Conservation (phyloP, 2,113 vertebrate genomes). For the Pungitius pungitius region DNA sequence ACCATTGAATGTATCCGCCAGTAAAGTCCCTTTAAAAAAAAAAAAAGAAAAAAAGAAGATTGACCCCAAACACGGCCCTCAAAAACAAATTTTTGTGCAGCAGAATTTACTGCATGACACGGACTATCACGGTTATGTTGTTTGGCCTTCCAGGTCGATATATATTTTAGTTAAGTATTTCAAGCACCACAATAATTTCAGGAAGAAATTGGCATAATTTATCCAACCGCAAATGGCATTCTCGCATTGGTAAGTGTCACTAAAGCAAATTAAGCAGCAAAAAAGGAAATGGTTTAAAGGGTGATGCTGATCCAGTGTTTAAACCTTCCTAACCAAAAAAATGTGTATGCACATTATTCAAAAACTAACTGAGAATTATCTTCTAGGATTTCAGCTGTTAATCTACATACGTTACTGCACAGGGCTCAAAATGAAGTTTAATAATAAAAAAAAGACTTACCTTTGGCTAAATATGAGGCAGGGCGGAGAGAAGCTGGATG, state of each 20-base stretch:
- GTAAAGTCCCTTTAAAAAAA: background rate
- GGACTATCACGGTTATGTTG: background rate
- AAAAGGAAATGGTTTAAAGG: background rate
- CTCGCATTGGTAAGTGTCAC: background rate
- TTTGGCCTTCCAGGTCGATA: background rate
- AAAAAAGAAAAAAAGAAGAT: slow-evolving; percentile 14
- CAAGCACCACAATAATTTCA: background rate
- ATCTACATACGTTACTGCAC: slow-evolving; percentile 59
- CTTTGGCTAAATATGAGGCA: slow-evolving; percentile 71
- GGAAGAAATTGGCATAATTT: background rate
- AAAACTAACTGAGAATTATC: background rate
- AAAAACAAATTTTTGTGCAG: slow-evolving; percentile 9
- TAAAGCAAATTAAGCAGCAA: slow-evolving; percentile 12
- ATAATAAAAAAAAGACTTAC: slow-evolving; percentile 64
- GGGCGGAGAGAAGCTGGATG: slow-evolving; percentile 64
- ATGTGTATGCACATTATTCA: background rate
- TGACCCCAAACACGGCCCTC: slow-evolving; percentile 20
- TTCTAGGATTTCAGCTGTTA: slow-evolving; percentile 16
- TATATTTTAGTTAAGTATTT: slow-evolving; percentile 2
- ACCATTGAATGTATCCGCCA: slow-evolving; percentile 12
- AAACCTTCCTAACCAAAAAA: slow-evolving; percentile 5
- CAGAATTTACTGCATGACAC: slow-evolving; percentile 2
- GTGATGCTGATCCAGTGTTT: background rate
- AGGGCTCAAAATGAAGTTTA: slow-evolving; percentile 36
- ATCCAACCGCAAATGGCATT: background rate